Evolutionary conservation across 2,113 vertebrate species (phyloP).

Genomic region (Peromyscus leucopus): DNA sequence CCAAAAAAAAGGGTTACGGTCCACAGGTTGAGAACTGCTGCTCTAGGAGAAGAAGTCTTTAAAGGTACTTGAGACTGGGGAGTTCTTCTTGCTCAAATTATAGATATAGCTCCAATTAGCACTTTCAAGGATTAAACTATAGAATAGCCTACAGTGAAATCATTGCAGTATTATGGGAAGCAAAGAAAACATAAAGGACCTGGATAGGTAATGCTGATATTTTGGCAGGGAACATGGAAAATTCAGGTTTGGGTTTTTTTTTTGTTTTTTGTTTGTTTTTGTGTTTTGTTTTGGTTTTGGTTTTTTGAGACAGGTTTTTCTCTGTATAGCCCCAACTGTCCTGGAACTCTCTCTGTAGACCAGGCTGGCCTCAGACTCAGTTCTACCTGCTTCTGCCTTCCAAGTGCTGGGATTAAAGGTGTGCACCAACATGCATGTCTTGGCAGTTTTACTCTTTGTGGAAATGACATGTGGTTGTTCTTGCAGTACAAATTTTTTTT

Average conservation of each 20-base stretch:
- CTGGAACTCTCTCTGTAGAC: background rate
- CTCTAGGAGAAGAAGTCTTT: conserved; percentile 2
- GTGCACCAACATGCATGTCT: background rate
- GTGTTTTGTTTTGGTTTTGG: background rate
- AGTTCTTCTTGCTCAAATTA: conserved; percentile 27
- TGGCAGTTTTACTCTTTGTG: background rate
- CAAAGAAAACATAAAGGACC: background rate
- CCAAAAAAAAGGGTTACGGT: background rate
- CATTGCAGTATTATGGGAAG: background rate
- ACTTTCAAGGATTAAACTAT: background rate
- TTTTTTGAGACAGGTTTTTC: background rate
- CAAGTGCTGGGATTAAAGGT: background rate
- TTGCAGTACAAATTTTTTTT: conserved; percentile 34
- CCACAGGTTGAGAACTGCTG: background rate
- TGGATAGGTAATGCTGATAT: background rate
- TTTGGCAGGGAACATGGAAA: conserved; percentile 41
- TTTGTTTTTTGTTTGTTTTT: background rate
- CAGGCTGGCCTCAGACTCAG: background rate
- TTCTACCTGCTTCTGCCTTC: background rate
- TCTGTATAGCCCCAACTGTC: background rate
- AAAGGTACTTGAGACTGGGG: background rate
- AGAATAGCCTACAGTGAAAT: background rate
- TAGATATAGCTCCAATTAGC: background rate
- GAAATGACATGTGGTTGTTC: background rate
- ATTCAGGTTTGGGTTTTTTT: background rate